Conservation (phyloP, 92 coral and sea anemone genomes). For the Phenganax stokvisi region DNA sequence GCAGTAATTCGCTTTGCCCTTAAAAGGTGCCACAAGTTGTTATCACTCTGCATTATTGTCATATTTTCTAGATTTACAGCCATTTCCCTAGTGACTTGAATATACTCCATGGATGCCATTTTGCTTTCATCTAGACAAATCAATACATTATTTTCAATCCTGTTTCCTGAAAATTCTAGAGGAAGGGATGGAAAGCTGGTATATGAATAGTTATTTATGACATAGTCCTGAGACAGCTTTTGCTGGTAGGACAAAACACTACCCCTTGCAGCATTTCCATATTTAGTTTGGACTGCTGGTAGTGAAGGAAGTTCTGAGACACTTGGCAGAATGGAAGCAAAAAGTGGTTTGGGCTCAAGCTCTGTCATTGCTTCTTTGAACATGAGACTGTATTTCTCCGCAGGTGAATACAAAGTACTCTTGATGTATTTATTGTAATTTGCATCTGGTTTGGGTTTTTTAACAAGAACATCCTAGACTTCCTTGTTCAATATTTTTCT, state of each 20-base stretch:
- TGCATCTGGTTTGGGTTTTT: slow-evolving; percentile 51
- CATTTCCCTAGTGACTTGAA: slow-evolving; percentile 19
- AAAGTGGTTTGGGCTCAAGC: slow-evolving; percentile 12
- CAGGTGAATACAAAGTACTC: slow-evolving; percentile 49
- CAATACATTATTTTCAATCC: slow-evolving; percentile 36
- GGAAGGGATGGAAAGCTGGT: slow-evolving; percentile 46
- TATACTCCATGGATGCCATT: slow-evolving; percentile 42
- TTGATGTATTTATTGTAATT: slow-evolving; percentile 50
- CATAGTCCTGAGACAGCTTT: slow-evolving; percentile 48
- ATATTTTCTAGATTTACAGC: slow-evolving; percentile 29
- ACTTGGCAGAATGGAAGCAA: too few relatives aligned
- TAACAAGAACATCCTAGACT: slow-evolving; percentile 45
- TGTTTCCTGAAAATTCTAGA: slow-evolving; percentile 14
- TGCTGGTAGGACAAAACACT: slow-evolving; percentile 55
- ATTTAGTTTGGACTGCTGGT: slow-evolving; percentile 40
- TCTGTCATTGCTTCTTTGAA: slow-evolving; percentile 26
- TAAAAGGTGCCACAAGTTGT: slow-evolving; percentile 46
- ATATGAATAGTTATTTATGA: slow-evolving; percentile 48
- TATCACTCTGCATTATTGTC: slow-evolving; percentile 49
- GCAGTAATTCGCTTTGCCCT: slow-evolving; percentile 49
- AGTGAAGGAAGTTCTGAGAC: slow-evolving; percentile 13
- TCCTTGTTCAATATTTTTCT: slow-evolving; percentile 25
- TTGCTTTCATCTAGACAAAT: slow-evolving; percentile 21
- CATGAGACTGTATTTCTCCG: slow-evolving; percentile 39
- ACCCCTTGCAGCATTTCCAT: slow-evolving; percentile 47